A percentile compares a stretch with the other conserved stretches of the same genome.
These are phyloP conservation scores for Drosophila athabasca DNA, from an alignment of 1,140 invertebrate genomes.

Conservation along the genomic window DNA sequence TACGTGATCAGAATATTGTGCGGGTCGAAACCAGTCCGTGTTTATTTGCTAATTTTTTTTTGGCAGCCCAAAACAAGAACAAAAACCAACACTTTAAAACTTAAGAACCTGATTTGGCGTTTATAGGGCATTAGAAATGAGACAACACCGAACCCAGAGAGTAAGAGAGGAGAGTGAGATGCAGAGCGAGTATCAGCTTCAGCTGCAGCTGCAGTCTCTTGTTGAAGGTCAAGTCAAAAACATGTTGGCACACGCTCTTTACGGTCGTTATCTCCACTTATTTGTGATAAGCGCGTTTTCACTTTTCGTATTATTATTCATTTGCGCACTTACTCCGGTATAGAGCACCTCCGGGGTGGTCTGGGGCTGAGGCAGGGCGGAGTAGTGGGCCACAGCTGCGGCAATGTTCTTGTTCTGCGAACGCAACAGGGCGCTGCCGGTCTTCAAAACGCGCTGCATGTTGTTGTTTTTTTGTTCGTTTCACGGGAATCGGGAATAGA, in stretches of 20 bases:
- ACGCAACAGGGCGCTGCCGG: slow-evolving; percentile 51
- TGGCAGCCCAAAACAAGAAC: neutral
- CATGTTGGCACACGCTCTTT: slow-evolving; percentile 19
- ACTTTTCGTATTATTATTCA: neutral
- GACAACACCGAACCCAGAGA: too few relatives aligned
- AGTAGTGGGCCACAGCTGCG: slow-evolving; percentile 57
- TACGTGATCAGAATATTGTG: slow-evolving; percentile 38
- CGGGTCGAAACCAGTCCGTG: neutral
- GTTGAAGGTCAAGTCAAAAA: slow-evolving; percentile 44
- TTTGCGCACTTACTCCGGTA: slow-evolving; percentile 68
- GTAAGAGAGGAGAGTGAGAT: neutral
- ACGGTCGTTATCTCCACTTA: neutral
- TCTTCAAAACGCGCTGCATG: slow-evolving; percentile 73
- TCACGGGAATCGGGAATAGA: slow-evolving; percentile 2
- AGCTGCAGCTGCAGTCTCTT: slow-evolving; percentile 28
- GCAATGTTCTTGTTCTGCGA: slow-evolving; percentile 44
- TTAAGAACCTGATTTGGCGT: slow-evolving; percentile 38
- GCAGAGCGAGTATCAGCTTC: slow-evolving; percentile 18
- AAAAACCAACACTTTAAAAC: slow-evolving; percentile 14
- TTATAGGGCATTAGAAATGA: slow-evolving; percentile 22
- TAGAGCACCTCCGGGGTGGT: slow-evolving; percentile 73
- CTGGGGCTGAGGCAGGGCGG: slow-evolving; percentile 64
- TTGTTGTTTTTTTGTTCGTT: slow-evolving; percentile 20
- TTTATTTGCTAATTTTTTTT: slow-evolving; percentile 38
- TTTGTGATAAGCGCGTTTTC: slow-evolving; percentile 20